Evolutionary conservation across 2,113 vertebrate genomes (phyloP).

Genomic region (Asarcornis scutulata): DNA sequence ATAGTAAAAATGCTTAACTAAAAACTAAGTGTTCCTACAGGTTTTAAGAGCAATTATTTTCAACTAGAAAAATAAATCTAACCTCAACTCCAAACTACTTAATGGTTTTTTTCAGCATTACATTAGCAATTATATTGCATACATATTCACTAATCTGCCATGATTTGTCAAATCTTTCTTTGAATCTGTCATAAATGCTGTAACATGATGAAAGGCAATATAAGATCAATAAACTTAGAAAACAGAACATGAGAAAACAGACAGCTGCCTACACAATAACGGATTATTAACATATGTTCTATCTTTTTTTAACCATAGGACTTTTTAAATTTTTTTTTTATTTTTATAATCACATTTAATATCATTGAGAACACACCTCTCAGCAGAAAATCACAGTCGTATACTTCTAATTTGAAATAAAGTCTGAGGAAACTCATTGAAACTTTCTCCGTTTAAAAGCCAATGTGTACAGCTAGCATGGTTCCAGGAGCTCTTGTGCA

Average conservation of each 20-base stretch:
- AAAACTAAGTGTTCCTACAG: neutral
- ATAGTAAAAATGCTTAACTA: neutral
- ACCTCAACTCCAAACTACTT: neutral
- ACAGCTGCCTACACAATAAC: neutral
- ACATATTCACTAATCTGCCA: neutral
- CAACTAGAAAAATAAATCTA: neutral
- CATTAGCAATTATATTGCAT: neutral
- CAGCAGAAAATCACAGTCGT: neutral
- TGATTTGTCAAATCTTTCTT: neutral
- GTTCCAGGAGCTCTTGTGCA: neutral
- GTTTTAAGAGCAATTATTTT: neutral
- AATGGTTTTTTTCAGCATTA: conserved; percentile 3
- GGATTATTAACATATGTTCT: neutral
- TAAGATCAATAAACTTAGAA: neutral
- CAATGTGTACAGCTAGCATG: neutral
- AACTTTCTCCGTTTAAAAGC: neutral
- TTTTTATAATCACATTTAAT: neutral
- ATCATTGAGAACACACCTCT: conserved; percentile 31
- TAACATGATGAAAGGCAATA: neutral
- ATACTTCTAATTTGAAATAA: neutral
- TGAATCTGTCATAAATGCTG: neutral
- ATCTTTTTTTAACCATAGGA: neutral
- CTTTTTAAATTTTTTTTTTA: neutral
- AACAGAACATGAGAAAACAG: neutral
- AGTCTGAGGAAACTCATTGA: neutral